A percentile compares a stretch with the other conserved stretches of the same genome.
Conservation (phyloP, 2,113 vertebrate species). For the Oncorhynchus gorbuscha region DNA sequence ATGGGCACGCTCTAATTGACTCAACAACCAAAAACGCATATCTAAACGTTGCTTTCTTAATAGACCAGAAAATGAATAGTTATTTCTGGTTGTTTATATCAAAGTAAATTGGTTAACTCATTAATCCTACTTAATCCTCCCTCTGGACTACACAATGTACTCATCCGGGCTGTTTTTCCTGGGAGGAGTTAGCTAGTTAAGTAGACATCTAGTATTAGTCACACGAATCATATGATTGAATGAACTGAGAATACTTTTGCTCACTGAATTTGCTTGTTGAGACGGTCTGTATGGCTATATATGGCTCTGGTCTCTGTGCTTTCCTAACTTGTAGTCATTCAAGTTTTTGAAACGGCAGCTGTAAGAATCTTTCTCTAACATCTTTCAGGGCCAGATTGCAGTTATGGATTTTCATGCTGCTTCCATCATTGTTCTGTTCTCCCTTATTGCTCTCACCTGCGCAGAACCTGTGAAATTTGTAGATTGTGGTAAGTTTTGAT, state of each 20-base stretch:
- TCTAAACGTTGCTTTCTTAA: no score
- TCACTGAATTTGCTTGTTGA: not conserved
- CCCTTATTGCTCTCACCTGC: slow-evolving; percentile 57
- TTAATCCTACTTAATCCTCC: not conserved
- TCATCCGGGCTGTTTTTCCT: not conserved
- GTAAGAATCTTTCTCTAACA: not conserved
- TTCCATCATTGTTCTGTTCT: slow-evolving; percentile 45
- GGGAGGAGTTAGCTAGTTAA: not conserved
- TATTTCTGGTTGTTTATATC: not conserved
- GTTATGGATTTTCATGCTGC: slow-evolving; percentile 60
- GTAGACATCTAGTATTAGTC: not conserved
- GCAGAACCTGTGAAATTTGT: slow-evolving; percentile 71
- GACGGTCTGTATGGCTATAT: not conserved
- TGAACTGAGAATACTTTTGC: not conserved
- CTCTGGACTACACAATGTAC: not conserved
- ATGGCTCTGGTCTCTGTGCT: not conserved
- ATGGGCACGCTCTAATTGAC: no score
- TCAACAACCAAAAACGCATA: no score
- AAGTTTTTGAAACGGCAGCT: not conserved
- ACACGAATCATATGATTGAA: slow-evolving; percentile 4
- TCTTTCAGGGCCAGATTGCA: slow-evolving; percentile 22
- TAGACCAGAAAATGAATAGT: not conserved
- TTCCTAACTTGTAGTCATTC: no score
- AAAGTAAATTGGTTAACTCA: not conserved
- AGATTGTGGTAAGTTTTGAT: slow-evolving; percentile 77